phyloP scores from a whole-genome alignment of 2,113 vertebrate genomes.

The Myiozetetes cayanensis region DNA sequence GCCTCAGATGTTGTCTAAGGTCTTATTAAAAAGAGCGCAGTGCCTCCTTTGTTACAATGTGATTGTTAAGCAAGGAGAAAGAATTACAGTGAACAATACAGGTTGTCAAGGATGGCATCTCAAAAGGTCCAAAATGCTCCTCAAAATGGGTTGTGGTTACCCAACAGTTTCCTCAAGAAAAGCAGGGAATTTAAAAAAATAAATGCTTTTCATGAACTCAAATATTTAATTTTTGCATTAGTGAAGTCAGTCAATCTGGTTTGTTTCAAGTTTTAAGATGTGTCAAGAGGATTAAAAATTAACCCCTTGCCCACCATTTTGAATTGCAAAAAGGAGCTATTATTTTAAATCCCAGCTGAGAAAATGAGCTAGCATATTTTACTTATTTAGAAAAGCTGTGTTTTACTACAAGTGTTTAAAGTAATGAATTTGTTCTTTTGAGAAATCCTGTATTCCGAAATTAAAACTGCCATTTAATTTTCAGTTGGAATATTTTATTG shows the following conservation, averaged over 20 bases:
- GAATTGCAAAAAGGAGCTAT: not conserved
- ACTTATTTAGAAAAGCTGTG: not conserved
- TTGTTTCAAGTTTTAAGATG: not conserved
- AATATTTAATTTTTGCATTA: not conserved
- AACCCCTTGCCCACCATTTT: rapidly evolving
- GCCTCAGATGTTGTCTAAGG: not conserved
- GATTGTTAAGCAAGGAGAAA: not conserved
- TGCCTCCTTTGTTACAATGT: not conserved
- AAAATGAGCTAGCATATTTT: not conserved
- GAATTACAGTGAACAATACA: not conserved
- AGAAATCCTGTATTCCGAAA: not conserved
- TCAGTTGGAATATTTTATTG: not conserved
- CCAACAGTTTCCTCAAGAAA: not conserved
- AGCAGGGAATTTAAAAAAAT: not conserved
- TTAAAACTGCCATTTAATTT: not conserved
- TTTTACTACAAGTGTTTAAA: not conserved
- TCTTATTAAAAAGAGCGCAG: not conserved
- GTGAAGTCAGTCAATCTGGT: not conserved
- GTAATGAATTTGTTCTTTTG: not conserved
- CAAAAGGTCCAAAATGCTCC: not conserved
- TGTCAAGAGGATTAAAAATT: not conserved
- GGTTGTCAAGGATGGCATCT: not conserved
- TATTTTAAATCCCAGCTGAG: not conserved
- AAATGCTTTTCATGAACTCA: not conserved
- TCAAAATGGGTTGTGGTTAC: not conserved